Evolutionary conservation across 2,113 vertebrate species (phyloP).

Genomic region (Eulemur rufifrons): DNA sequence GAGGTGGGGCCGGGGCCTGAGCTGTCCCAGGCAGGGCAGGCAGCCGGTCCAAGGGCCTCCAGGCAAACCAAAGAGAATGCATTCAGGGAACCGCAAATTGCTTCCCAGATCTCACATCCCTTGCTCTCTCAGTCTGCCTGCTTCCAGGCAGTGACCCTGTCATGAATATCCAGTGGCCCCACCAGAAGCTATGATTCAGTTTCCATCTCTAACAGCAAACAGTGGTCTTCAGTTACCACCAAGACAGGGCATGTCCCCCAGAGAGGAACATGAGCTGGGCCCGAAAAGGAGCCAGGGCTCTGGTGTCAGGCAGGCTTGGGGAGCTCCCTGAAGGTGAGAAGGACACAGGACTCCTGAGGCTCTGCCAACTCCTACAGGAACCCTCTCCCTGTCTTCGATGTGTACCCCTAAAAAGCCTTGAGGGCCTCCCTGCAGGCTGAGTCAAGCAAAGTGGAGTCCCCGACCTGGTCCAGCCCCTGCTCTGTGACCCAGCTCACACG

Average conservation of each 20-base stretch:
- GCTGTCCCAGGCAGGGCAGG: not conserved
- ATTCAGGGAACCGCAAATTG: not conserved
- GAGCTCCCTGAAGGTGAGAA: not conserved
- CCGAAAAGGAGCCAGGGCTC: conserved; percentile 17
- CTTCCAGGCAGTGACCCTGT: not conserved
- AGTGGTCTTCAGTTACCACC: conserved; percentile 52
- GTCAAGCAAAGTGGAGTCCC: not conserved
- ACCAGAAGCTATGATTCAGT: conserved; percentile 34
- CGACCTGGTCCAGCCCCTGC: too few relatives aligned
- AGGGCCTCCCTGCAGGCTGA: not conserved
- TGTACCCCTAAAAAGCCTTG: not conserved
- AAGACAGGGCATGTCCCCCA: not conserved
- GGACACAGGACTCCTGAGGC: not conserved
- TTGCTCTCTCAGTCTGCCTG: not conserved
- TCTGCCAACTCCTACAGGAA: not conserved
- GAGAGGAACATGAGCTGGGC: conserved; percentile 55
- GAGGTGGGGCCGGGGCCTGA: not conserved
- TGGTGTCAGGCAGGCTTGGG: not conserved
- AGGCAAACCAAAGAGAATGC: not conserved
- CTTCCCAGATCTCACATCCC: not conserved
- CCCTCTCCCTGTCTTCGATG: not conserved
- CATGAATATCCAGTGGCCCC: not conserved
- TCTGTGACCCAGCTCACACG: not conserved
- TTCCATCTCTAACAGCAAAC: conserved; percentile 25
- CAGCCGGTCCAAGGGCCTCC: not conserved